phyloP scores from a whole-genome alignment of 1,140 invertebrate genomes.

The Dendroctonus ponderosae region DNA sequence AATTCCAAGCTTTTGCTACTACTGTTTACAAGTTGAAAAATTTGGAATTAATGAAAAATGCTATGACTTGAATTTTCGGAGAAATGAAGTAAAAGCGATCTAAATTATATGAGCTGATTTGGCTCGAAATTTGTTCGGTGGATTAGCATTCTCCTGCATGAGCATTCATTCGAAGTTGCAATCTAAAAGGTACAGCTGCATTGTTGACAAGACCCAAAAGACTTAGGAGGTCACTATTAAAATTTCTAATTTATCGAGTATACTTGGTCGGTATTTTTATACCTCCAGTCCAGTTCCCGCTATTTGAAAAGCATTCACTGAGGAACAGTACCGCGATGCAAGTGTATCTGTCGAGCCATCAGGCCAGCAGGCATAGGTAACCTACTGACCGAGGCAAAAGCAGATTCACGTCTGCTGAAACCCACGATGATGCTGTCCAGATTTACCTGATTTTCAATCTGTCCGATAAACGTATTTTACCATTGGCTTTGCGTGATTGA shows the following conservation, averaged over 20 bases:
- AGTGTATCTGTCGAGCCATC: constrained; percentile 30
- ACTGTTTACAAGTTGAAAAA: too few relatives aligned
- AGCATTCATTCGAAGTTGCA: too few relatives aligned
- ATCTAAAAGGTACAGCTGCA: too few relatives aligned
- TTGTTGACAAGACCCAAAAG: background rate
- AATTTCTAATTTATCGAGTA: constrained; percentile 10
- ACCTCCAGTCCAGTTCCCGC: constrained; percentile 1
- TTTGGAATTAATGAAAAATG: too few relatives aligned
- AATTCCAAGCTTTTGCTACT: too few relatives aligned
- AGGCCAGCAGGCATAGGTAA: constrained; percentile 45
- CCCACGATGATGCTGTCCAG: constrained; percentile 18
- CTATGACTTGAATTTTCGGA: too few relatives aligned
- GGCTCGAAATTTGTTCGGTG: too few relatives aligned
- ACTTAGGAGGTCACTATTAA: constrained; percentile 12
- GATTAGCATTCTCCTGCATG: too few relatives aligned
- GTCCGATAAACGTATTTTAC: constrained; percentile 12
- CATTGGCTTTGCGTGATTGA: constrained; percentile 8
- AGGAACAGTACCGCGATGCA: constrained; percentile 20
- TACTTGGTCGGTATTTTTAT: background rate
- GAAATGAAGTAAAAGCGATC: too few relatives aligned
- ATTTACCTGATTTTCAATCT: constrained; percentile 20
- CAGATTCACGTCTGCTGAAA: constrained; percentile 24
- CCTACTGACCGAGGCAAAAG: constrained; percentile 37
- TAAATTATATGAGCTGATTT: too few relatives aligned
- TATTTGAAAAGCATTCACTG: background rate